Evolutionary conservation across 1,140 invertebrate species (phyloP), one percentile per base, ranked within the genome.

Genomic region (Leptonema lineaticorne): DNA sequence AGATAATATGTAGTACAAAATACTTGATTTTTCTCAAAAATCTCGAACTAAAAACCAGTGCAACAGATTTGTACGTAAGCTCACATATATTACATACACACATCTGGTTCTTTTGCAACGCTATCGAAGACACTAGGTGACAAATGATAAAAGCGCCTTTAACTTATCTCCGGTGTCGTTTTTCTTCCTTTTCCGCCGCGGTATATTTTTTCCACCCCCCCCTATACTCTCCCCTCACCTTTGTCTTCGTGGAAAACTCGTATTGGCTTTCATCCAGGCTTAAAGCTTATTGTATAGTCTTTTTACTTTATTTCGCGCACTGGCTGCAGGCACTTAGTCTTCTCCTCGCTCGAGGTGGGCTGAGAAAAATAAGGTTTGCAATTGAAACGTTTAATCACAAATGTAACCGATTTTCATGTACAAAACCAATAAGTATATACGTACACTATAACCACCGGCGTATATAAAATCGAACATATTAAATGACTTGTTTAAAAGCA

Each of bases 191-290:
- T 3, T 45, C 16, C 14, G 37, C 14, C 29, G 29, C 11, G 5
- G 5, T 33, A 5, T 16, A n/a, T 45, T 45, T 45, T 45, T 45
- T 3, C 37, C 37, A 33, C 11, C 5, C 37, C n/a, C n/a, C n/a
- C n/a, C n/a, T n/a, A n/a, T 16, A 41, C 37, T 16, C 37, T 41
- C 37, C 16, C 9, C 37, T 41, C 16, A 14, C 16, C 16, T 41
- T 16, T 16, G 37, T 16, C 11, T 41, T 41, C 2, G 11, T 16
- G 9, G 16, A 9, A 41, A 41, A 41, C 22, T 22, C 50, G 50
- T 53, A 53, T 53, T 53, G 50, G 50, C 50, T 53, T 22, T 53
- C 50, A 53, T 53, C 50, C 50, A 53, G 50, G 4, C 50, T 22
- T 53, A 4, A n/a, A 11, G 9, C 37, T 2, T 9, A 41, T 9